Evolutionary conservation across 2,888 invertebrate species (phyloP).

Genomic region (Sphinx pinastri): DNA sequence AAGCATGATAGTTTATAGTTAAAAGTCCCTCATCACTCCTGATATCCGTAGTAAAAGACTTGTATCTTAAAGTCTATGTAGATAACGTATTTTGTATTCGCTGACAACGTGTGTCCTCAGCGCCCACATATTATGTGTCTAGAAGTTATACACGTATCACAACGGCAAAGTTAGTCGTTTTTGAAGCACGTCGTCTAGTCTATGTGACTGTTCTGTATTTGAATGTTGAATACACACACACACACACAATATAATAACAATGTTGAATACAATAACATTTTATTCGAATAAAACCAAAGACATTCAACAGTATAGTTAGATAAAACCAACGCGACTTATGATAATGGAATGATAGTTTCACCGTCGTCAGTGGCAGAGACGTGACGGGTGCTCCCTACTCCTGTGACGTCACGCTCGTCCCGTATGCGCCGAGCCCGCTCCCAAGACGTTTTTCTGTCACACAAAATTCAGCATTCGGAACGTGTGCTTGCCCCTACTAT

Average conservation of each 20-base stretch:
- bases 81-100: too few relatives aligned
- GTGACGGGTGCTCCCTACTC: background rate
- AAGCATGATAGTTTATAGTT: too few relatives aligned
- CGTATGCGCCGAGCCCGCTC: constrained; percentile 1
- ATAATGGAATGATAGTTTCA: constrained; percentile 3
- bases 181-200: too few relatives aligned
- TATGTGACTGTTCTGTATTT: too few relatives aligned
- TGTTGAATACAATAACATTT: too few relatives aligned
- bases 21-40: too few relatives aligned
- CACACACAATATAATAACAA: too few relatives aligned
- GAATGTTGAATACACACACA: too few relatives aligned
- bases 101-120: too few relatives aligned
- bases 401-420: constrained; percentile 2
- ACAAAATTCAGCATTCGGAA: constrained; percentile 8
- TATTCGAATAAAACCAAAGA: background rate
- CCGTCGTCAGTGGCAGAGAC: background rate
- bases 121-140: background rate
- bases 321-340: background rate
- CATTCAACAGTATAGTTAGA: too few relatives aligned
- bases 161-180: background rate
- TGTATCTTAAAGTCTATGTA: too few relatives aligned
- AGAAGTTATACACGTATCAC: background rate
- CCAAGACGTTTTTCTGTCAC: constrained; percentile 10
- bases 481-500: constrained; percentile 3
- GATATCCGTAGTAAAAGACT: too few relatives aligned